A percentile compares a stretch with the other conserved stretches of the same genome.
Evolutionary conservation across 2,113 vertebrate genomes (phyloP).

Genomic region (Melierax canorus): DNA sequence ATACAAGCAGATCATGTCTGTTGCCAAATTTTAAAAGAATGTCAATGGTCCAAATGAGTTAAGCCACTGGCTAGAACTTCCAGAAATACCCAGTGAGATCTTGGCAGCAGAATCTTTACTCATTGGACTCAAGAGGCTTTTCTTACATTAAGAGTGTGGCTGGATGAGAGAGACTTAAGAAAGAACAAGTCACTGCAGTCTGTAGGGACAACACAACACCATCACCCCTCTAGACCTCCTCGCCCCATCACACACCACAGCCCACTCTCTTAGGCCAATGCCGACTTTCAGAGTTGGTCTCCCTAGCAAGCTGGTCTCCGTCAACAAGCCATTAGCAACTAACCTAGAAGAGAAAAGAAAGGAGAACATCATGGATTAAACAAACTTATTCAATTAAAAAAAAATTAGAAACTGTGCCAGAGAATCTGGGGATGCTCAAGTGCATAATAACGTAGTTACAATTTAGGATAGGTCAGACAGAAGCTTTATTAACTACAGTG

Average conservation of each 20-base stretch:
- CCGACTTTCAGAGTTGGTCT: background rate
- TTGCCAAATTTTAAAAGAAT: background rate
- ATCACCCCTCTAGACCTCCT: background rate
- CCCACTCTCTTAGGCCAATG: background rate
- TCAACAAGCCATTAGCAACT: background rate
- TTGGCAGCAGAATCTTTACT: background rate
- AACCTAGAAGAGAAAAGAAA: background rate
- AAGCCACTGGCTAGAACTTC: background rate
- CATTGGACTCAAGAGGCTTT: background rate
- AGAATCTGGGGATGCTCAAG: background rate
- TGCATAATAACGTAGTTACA: background rate
- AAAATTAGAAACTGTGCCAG: background rate
- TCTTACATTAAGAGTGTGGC: background rate
- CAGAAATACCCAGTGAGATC: background rate
- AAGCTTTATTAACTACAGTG: background rate
- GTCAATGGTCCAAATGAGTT: background rate
- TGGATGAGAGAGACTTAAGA: background rate
- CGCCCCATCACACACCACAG: rapidly evolving
- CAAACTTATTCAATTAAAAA: background rate
- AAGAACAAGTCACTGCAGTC: background rate
- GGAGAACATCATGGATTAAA: background rate
- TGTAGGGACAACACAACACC: background rate
- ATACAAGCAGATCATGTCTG: background rate
- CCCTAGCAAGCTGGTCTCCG: background rate
- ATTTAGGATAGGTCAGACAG: background rate